These are phyloP conservation scores for Drosophila nr. perissopoda DNA, from an alignment of 2,888 invertebrate genomes.

Conservation along the genomic window DNA sequence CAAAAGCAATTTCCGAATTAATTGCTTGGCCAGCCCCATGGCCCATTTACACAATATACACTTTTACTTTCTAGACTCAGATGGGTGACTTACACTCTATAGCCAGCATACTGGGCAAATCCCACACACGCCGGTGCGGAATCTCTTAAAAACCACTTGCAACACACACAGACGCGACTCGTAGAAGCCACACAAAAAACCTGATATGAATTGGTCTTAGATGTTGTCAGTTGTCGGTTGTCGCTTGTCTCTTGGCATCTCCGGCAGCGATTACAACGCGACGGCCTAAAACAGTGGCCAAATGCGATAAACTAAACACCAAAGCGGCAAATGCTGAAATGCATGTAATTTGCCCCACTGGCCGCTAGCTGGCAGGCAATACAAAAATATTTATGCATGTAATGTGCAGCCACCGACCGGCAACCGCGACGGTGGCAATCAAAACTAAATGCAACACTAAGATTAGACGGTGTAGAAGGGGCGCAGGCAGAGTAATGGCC, in stretches of 20 bases:
- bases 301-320: slow-evolving; percentile 69
- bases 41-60: slow-evolving; percentile 54
- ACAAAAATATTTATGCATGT: slow-evolving; percentile 50
- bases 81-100: slow-evolving; percentile 53
- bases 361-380: slow-evolving; percentile 29
- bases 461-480: slow-evolving; percentile 19
- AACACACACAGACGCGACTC: neutral
- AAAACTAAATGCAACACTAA: slow-evolving; percentile 66
- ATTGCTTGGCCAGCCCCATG: slow-evolving; percentile 57
- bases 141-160: slow-evolving; percentile 56
- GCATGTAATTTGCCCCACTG: slow-evolving; percentile 68
- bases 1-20: slow-evolving; percentile 61
- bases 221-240: slow-evolving; percentile 52
- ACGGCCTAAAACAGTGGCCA: slow-evolving; percentile 63
- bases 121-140: slow-evolving; percentile 59
- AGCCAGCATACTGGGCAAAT: slow-evolving; percentile 39
- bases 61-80: slow-evolving; percentile 57
- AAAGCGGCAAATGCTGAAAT: slow-evolving; percentile 46
- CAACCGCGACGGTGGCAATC: slow-evolving; percentile 63
- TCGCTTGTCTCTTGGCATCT: slow-evolving; percentile 51
- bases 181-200: slow-evolving; percentile 35
- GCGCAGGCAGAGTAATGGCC: neutral
- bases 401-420: slow-evolving; percentile 30
- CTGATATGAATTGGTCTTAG: slow-evolving; percentile 63
- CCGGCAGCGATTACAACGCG: slow-evolving; percentile 27